Evolutionary conservation across 2,888 invertebrate genomes (phyloP).

Genomic region (Ophonus ardosiacus): DNA sequence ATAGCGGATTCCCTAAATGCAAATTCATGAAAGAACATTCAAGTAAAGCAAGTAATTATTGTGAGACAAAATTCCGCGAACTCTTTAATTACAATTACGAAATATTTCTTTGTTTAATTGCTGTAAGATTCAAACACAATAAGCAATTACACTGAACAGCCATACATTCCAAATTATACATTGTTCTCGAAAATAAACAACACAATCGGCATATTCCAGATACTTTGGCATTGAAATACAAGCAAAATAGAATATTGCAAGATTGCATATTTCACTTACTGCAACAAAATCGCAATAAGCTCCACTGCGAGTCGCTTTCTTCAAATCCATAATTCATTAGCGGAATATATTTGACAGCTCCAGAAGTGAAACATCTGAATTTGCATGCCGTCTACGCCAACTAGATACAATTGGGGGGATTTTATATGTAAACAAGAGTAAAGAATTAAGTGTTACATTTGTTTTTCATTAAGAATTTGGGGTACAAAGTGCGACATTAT

Average conservation of each 20-base stretch:
- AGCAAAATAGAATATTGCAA: conserved; percentile 5
- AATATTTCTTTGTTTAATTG: conserved; percentile 14
- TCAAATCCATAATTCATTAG: conserved; percentile 53
- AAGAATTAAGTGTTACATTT: conserved; percentile 39
- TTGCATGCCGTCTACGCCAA: conserved; percentile 28
- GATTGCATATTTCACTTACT: conserved; percentile 14
- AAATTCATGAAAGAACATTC: not conserved
- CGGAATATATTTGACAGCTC: conserved; percentile 52
- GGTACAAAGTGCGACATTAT: not conserved
- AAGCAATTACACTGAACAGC: not conserved
- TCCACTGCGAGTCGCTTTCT: not conserved
- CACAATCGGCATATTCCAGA: not conserved
- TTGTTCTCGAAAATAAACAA: not conserved
- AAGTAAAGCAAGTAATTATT: not conserved
- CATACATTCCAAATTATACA: conserved; percentile 9
- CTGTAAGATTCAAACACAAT: conserved; percentile 17
- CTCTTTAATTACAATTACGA: conserved; percentile 4
- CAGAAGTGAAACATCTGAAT: conserved; percentile 29
- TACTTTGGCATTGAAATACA: conserved; percentile 1
- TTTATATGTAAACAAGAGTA: conserved; percentile 10
- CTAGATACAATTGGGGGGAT: not conserved
- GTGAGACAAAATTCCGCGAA: conserved; percentile 1
- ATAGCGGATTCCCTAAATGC: not conserved
- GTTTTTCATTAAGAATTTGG: conserved; percentile 40
- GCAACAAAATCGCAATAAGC: conserved; percentile 41